Base-by-base conservation (phyloP, 1,140 invertebrate species). In the Zophobas atratus region DNA sequence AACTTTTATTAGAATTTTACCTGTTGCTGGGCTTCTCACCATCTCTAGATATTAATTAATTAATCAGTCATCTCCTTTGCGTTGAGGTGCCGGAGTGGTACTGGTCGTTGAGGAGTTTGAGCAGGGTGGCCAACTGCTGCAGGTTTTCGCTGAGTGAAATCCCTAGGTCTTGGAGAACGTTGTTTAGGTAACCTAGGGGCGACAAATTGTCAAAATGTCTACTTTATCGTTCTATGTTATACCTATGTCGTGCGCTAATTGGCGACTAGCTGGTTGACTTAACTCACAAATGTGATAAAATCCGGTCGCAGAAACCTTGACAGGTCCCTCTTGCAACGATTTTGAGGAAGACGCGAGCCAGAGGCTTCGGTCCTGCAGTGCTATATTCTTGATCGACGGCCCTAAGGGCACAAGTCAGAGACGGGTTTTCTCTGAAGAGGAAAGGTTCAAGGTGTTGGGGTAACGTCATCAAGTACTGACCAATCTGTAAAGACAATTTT, bases 371-470 rank as follows among this genome's bases (percentile, higher is more conserved):
- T 51, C 85, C 87, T 20, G 85, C 85, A 73, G 86, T 85, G 60
- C 84, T 88, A 77, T 92, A 92, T 77, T 90, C 89, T 8, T 89
- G 86, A 83, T 92, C 92, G 38, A 89, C 90, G 20, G 90, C 87
- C 82, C 90, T 91, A 0, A 96, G 84, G 1, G 94, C 94, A 78
- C 91, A 88, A 20, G 90, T 90, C 0, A 96, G 87, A 32, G 93
- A 88, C 5, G 92, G 90, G 85, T 95, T 95, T 76, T 96, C 94
- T 73, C 93, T 89, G 39, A 95, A 86, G 6, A 95, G 89, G 85
- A 96, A 94, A 34, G 97, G 96, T 85, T 99, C 97, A 75, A 98
- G 87, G 87, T 98, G 96, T 85, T 98, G 97, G 0, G 97, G 97
- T 77, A 98, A 86, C 0, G 96, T 98, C 91, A 98, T 94, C 77